Evolutionary conservation across 2,888 invertebrate species (phyloP), one percentile per base, ranked within the genome.

Genomic region (Synergus laeviventris): DNA sequence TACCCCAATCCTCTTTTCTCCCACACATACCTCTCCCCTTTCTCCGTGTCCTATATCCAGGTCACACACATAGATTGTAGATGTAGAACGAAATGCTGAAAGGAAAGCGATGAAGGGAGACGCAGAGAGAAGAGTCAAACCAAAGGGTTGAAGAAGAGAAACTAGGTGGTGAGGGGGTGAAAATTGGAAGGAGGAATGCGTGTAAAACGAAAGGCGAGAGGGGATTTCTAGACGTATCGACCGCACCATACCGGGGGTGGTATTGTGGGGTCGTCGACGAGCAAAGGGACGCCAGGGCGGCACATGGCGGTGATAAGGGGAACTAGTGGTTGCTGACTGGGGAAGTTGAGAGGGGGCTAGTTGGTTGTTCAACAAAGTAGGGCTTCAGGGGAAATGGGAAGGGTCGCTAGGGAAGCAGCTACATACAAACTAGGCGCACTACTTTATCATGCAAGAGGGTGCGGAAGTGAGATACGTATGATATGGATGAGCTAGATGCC

Each of bases 181-280:
- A 75, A 78, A 79, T 80, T 36, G 76, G 56, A 74, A 59, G 60
- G 78, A 73, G 75, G 54, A 79, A 75, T 70, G 74, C 73, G 78
- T 73, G 76, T 79, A 59, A 21, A 75, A n/a, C n/a, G 36, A 61
- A 59, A 78, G 61, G 39, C 73, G 64, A 42, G 70, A 78, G 64
- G 79, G 83, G 85, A 81, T 83, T 80, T 85, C 86, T 87, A 89
- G 89, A 88, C 87, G 83, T 90, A 90, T 90, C 90, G 89, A 90
- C 89, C 89, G 87, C 82, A n/a, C 39, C 49, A 36, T 59, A 38
- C 61, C 76, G 75, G 62, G 76, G 81, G 73, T 73, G 36, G 62
- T 38, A 74, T 74, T 74, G 76, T 66, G 74, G 73, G 54, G 62
- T 12, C 73, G 75, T 38, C 74, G 77, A 70, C 76, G 59, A 70